Base-by-base conservation (phyloP, 2,888 invertebrate species). In the Germaria angustata region DNA sequence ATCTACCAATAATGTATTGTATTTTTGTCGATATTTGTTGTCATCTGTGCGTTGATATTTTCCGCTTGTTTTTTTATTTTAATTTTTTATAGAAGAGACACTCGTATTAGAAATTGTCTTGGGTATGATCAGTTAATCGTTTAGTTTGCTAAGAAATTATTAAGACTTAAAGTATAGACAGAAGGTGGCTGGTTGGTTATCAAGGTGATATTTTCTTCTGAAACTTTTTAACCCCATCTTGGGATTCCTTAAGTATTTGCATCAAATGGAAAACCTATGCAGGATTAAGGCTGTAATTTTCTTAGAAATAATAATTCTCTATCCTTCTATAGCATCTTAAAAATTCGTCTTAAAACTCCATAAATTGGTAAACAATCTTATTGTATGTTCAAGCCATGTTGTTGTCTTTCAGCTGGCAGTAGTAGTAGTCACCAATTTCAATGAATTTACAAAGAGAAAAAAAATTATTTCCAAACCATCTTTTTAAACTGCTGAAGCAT, bases 341-440 rank as follows among this genome's bases (percentile, higher is more conserved):
- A 24, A 53, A 53, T 69, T 77, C 77, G 69, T 34, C 9, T 15
- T 17, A 1, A 41, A 1, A n/a, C 1, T 1, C 1, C 2, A 20
- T 17, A 39, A 9, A 39, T 24, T 32, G 13, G 4, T 4, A 17
- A 68, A 59, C 53, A 24, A 46, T 68, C 8, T 15, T 39, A 9
- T 59, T 59, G 49, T 41, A 32, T 71, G 72, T 63, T 78, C n/a
- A 28, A 78, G 51, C 51, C 71, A 73, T 73, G 72, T 72, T 63
- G 44, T 59, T 63, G 59, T 71, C 65, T 65, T 34, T 15, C 66
- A 44, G 46, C 32, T 66, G 59, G 72, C 63, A 78, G 73, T 77
- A 81, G 81, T 78, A 78, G 73, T 77, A 81, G 81, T 78, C 77
- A 78, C 61, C 81, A 81, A 81, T 75, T 63, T 61, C 28, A n/a